Conservation (phyloP, 2,113 vertebrate species). For the Terrapene triunguis region DNA sequence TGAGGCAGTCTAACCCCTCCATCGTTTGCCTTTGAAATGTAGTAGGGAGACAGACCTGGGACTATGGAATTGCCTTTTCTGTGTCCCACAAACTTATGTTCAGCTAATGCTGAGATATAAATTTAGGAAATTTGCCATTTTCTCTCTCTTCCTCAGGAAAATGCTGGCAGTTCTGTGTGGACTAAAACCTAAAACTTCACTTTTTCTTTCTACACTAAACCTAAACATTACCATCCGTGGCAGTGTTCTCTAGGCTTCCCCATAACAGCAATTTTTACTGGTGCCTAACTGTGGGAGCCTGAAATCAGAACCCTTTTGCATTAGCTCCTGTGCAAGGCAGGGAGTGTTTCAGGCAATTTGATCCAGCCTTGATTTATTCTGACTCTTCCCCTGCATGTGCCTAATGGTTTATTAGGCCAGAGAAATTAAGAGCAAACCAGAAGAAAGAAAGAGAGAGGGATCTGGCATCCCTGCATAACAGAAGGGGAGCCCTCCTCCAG, state of each 20-base stretch:
- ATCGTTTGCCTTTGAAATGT: neutral
- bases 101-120: neutral
- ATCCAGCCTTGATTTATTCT: neutral
- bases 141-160: neutral
- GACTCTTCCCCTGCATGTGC: neutral
- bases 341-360: neutral
- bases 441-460: neutral
- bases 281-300: neutral
- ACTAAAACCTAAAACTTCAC: neutral
- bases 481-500: neutral
- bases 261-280: neutral
- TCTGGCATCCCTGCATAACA: neutral
- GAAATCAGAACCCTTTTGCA: neutral
- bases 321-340: neutral
- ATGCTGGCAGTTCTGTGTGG: neutral
- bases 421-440: neutral
- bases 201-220: neutral
- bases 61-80: neutral
- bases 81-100: neutral
- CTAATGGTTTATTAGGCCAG: neutral
- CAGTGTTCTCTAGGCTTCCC: neutral
- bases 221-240: neutral
- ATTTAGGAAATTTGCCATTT: neutral
- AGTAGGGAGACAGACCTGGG: neutral
- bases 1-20: neutral